Percentiles rank a stretch among this genome's conserved stretches.
Conservation (phyloP, 2,113 vertebrate species). For the Terrapene triunguis region DNA sequence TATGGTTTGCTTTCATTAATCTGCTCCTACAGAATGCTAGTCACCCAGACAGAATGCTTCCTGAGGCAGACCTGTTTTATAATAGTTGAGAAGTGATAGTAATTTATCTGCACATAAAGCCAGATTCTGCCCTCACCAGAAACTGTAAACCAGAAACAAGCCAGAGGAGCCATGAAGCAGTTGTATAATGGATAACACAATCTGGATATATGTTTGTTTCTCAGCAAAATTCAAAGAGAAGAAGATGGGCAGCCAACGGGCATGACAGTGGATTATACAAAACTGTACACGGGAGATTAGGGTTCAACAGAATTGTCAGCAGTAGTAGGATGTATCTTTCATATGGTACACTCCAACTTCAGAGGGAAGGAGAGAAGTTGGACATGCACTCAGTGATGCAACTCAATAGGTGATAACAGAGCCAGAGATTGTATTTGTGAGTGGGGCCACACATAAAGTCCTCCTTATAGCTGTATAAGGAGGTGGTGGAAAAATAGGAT, state of each 20-base stretch:
- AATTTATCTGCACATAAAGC: accelerated
- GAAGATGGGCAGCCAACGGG: neutral
- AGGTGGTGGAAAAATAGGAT: neutral
- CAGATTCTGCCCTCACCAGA: accelerated
- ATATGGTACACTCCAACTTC: slow-evolving; percentile 13
- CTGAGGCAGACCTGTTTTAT: neutral
- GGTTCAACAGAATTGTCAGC: slow-evolving; percentile 10
- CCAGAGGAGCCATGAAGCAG: neutral
- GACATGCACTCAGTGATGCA: slow-evolving; percentile 14
- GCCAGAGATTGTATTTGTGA: slow-evolving; percentile 39
- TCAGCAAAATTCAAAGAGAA: neutral
- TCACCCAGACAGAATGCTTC: neutral
- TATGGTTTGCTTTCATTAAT: neutral
- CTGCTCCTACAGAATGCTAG: neutral
- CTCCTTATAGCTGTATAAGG: slow-evolving; percentile 27
- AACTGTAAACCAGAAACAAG: accelerated
- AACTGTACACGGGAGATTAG: accelerated
- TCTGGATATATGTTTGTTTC: neutral
- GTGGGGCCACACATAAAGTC: slow-evolving; percentile 58
- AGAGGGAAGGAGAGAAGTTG: slow-evolving; percentile 9
- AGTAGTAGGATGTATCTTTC: neutral
- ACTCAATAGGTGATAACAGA: neutral
- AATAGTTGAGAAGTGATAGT: accelerated
- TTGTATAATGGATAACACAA: accelerated
- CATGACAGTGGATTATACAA: neutral